Evolutionary conservation across 2,888 invertebrate species (phyloP).

Genomic region (Colostygia pectinataria): DNA sequence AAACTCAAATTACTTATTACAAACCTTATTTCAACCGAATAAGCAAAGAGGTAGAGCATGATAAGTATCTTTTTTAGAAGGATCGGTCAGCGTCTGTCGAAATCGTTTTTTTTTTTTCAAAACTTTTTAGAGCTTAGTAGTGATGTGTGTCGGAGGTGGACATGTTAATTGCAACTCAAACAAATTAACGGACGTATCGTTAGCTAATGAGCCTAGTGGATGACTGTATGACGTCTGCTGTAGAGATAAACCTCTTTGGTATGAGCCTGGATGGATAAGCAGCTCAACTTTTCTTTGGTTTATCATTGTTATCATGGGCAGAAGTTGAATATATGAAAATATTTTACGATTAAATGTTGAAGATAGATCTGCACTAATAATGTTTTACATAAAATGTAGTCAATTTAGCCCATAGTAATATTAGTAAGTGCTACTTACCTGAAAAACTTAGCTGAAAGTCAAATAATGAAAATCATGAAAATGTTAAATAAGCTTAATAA

Average conservation of each 20-base stretch:
- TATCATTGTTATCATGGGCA: not conserved
- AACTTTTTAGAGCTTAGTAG: constrained; percentile 39
- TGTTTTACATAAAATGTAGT: too few species aligned
- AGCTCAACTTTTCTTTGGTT: constrained; percentile 4
- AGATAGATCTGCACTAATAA: too few species aligned
- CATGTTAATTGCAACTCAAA: constrained; percentile 78
- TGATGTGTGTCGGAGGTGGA: constrained; percentile 61
- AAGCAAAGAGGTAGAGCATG: constrained; percentile 34
- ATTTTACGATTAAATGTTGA: not conserved
- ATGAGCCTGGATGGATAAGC: constrained; percentile 19
- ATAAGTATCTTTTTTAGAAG: constrained; percentile 41
- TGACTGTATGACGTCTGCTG: constrained; percentile 30
- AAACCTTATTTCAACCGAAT: constrained; percentile 42
- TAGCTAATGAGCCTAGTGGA: constrained; percentile 64
- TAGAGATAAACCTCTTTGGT: constrained; percentile 27
- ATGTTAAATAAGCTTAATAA: too few species aligned
- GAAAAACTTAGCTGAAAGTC: too few species aligned
- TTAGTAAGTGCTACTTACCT: too few species aligned
- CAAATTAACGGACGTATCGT: constrained; percentile 73
- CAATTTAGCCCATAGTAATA: too few species aligned
- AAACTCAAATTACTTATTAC: constrained; percentile 29
- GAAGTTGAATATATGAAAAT: not conserved
- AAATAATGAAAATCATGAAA: too few species aligned
- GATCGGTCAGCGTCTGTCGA: constrained; percentile 49
- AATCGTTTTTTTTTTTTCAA: constrained; percentile 36